Evolutionary conservation across 2,113 vertebrate species (phyloP), one percentile per base, ranked within the genome.

Genomic region (Felis chaus): DNA sequence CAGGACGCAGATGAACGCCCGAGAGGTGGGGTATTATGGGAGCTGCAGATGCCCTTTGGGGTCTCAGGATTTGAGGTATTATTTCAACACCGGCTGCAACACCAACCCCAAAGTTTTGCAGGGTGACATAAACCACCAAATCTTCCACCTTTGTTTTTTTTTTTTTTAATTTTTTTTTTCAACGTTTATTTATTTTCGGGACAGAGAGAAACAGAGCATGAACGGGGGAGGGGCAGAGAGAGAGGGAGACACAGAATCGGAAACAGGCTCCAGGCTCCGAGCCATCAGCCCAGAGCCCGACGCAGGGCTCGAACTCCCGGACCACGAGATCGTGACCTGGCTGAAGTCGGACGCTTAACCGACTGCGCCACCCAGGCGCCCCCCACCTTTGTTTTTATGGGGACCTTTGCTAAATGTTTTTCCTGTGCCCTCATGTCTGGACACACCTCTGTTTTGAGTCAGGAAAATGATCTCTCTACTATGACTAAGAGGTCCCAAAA

Each of bases 401-500:
- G 85, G 27, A 79, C 61, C 78, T 89, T 81, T 84, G 80, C 36
- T 94, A 94, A 87, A 96, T 92, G 78, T 61, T 98, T 98, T 92
- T 82, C 95, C 45, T 57, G 41, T 96, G 83, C 80, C 87, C 82
- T 98, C 93, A 94, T 61, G 92, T 97, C 97, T 97, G 95, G 87
- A 95, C 88, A 96, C 96, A 88, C 87, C 95, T 93, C 87, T 86
- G 29, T 97, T 96, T 95, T 25, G 55, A 95, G 82, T 96, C 79
- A 65, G 92, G 79, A 94, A 95, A 96, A 92, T 83, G 87, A 94
- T 90, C 76, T 73, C 14, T 95, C n/a, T 69, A 2, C 63, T n/a
- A 68, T 90, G 97, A 98, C 65, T 96, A 81, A 95, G 53, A 87
- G 33, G 31, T 11, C 41, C 80, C 68, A 66, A 93, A 95, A 87